Percentiles rank a stretch among this genome's conserved stretches.
phyloP scores from a whole-genome alignment of 2,888 invertebrate species.

The Lamellibrachia satsuma region DNA sequence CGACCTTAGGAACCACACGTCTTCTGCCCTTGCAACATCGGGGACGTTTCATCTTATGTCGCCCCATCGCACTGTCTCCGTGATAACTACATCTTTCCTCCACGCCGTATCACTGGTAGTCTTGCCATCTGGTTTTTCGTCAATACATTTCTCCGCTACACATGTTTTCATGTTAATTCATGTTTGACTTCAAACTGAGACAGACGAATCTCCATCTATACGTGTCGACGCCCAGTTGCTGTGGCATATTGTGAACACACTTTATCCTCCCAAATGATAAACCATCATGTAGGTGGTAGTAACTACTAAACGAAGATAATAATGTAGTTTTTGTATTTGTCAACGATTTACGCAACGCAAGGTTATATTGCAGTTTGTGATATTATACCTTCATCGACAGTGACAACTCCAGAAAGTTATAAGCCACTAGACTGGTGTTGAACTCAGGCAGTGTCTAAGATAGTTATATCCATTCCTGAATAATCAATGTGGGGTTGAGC shows the following conservation, averaged over 20 bases:
- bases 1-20: neutral
- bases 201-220: neutral
- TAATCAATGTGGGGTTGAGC: neutral
- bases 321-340: neutral
- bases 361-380: neutral
- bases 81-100: neutral
- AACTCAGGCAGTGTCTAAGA: neutral
- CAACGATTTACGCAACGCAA: neutral
- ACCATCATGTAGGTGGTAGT: neutral
- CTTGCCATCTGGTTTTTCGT: neutral
- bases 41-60: neutral
- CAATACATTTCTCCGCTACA: neutral
- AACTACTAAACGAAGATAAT: neutral
- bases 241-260: neutral
- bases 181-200: neutral
- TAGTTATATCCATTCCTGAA: neutral
- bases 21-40: neutral
- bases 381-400: neutral
- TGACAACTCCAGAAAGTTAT: neutral
- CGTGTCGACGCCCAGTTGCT: neutral
- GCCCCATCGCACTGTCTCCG: neutral
- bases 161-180: neutral
- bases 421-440: neutral
- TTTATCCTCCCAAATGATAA: neutral
- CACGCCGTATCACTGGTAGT: neutral